Conservation (phyloP, 2,888 invertebrate species). For the Rhagonycha lutea region DNA sequence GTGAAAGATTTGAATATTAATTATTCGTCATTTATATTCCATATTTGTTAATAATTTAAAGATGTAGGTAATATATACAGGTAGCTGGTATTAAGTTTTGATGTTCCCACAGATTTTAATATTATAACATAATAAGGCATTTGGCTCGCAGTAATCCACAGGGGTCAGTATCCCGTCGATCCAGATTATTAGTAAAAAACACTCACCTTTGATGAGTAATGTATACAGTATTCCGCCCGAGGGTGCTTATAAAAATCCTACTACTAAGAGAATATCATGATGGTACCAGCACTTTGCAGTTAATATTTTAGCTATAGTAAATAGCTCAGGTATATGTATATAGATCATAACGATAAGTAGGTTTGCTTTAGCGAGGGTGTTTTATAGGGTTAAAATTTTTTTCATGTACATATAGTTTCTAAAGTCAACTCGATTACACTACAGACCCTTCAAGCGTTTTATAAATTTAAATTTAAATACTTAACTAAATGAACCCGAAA, state of each 20-base stretch:
- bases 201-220: slow-evolving; percentile 40
- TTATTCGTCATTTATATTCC: neutral
- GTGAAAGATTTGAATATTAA: neutral
- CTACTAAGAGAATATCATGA: slow-evolving; percentile 32
- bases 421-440: neutral
- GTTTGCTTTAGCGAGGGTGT: slow-evolving; percentile 29
- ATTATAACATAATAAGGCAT: slow-evolving; percentile 18
- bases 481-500: neutral
- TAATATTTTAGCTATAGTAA: slow-evolving; percentile 34
- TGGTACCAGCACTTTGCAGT: slow-evolving; percentile 39
- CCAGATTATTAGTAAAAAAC: slow-evolving; percentile 36
- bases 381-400: neutral
- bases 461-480: neutral
- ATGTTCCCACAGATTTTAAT: slow-evolving; percentile 34
- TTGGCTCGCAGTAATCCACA: slow-evolving; percentile 27
- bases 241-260: slow-evolving; percentile 23
- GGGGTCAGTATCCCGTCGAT: slow-evolving; percentile 39
- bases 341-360: slow-evolving; percentile 32
- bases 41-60: neutral
- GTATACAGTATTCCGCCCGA: slow-evolving; percentile 27
- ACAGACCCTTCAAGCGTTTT: neutral
- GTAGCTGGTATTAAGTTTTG: slow-evolving; percentile 3
- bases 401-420: neutral
- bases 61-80: slow-evolving; percentile 3
- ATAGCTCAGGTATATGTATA: slow-evolving; percentile 27